phyloP scores from a whole-genome alignment of 2,888 invertebrate species.

The Drosophila prolongata region DNA sequence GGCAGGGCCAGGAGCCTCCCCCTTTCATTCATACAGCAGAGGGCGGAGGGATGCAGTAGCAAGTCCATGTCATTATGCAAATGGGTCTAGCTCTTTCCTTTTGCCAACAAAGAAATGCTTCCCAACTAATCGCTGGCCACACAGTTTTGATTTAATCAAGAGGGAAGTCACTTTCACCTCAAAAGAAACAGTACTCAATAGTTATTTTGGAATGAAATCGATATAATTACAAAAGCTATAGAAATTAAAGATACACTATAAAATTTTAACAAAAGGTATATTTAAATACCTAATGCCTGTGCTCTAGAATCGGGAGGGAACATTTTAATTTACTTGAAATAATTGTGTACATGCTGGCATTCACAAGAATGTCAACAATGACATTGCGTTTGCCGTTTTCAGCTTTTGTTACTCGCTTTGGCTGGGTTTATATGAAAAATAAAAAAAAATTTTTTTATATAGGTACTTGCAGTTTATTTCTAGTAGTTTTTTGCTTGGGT shows the following conservation, averaged over 20 bases:
- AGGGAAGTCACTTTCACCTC: not conserved
- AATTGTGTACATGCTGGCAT: constrained; percentile 4
- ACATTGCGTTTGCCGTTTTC: constrained; percentile 21
- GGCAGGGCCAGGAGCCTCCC: constrained; percentile 40
- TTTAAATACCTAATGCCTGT: not conserved
- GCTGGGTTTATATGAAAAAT: constrained; percentile 14
- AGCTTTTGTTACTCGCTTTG: constrained; percentile 31
- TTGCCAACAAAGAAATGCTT: no score
- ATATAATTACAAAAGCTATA: no score
- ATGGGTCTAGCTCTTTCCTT: not conserved
- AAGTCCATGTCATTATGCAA: not conserved
- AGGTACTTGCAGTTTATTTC: constrained; percentile 59
- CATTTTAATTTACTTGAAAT: constrained; percentile 45
- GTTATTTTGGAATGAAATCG: not conserved
- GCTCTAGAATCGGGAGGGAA: constrained; percentile 1
- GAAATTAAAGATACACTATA: no score
- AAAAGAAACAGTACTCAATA: not conserved
- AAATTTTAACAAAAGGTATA: no score
- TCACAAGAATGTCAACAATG: constrained; percentile 12
- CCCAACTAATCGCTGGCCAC: no score
- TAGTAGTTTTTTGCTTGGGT: constrained; percentile 47
- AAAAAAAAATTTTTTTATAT: constrained; percentile 49
- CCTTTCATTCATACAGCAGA: constrained; percentile 59
- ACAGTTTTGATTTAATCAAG: no score
- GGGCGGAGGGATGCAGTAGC: constrained; percentile 51